These are phyloP conservation scores for Myoxocephalus aenaeus DNA, from an alignment of 2,797 vertebrate species.

Conservation along the genomic window DNA sequence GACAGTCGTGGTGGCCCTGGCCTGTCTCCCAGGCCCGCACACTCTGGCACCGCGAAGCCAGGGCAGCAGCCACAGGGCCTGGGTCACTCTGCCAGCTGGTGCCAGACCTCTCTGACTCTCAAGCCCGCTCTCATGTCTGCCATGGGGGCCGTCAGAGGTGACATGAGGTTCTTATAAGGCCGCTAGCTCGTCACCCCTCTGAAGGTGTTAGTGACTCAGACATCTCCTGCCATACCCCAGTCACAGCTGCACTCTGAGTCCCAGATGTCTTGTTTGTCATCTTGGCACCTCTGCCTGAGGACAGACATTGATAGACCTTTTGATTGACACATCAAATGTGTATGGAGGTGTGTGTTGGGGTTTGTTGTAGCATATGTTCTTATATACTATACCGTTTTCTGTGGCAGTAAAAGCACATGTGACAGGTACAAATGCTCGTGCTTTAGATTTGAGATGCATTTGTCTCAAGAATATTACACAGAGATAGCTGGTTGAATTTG, in stretches of 20 bases:
- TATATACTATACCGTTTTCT: slow-evolving; percentile 29
- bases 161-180: slow-evolving; percentile 78
- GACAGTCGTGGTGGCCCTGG: slow-evolving; percentile 79
- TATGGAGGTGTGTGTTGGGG: slow-evolving; percentile 47
- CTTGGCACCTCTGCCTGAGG: slow-evolving; percentile 74
- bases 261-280: slow-evolving; percentile 82
- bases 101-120: slow-evolving; percentile 73
- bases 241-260: slow-evolving; percentile 75
- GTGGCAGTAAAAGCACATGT: slow-evolving; percentile 5
- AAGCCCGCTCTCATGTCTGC: slow-evolving; percentile 72
- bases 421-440: slow-evolving; percentile 14
- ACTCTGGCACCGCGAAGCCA: slow-evolving; percentile 68
- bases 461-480: background rate
- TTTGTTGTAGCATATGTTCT: slow-evolving; percentile 53
- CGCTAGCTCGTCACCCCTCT: slow-evolving; percentile 68
- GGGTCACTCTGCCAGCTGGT: slow-evolving; percentile 85
- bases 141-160: slow-evolving; percentile 74
- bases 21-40: slow-evolving; percentile 76
- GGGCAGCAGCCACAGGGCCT: slow-evolving; percentile 79
- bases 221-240: slow-evolving; percentile 71
- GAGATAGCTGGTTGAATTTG: slow-evolving; percentile 1
- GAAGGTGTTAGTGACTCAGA: slow-evolving; percentile 75
- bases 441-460: slow-evolving; percentile 18
- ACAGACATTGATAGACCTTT: slow-evolving; percentile 80
- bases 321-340: slow-evolving; percentile 80